Conservation (phyloP, 2,888 invertebrate genomes). For the Rhagonycha lutea region DNA sequence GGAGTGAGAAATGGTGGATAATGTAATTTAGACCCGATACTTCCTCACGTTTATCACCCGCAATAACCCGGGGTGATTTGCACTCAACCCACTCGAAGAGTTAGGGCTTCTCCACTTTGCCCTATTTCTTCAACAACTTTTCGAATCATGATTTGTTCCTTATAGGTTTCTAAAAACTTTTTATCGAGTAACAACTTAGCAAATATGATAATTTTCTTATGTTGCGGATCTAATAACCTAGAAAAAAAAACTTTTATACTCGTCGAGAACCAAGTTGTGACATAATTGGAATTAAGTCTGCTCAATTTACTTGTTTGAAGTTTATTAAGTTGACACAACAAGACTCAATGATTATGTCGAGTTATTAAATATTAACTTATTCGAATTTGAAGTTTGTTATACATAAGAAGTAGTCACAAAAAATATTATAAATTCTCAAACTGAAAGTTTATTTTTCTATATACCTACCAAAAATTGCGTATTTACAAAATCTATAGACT, state of each 20-base stretch:
- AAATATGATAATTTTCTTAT: conserved; percentile 16
- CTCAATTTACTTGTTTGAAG: background rate
- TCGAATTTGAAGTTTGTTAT: background rate
- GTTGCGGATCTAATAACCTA: background rate
- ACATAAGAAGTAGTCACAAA: background rate
- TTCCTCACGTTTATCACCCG: conserved; percentile 19
- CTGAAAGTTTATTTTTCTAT: too few relatives aligned
- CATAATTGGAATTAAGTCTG: background rate
- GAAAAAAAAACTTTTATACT: background rate
- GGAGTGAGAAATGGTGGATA: conserved; percentile 12
- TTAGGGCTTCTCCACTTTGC: conserved; percentile 12
- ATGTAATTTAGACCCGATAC: conserved; percentile 19
- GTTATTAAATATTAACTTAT: background rate
- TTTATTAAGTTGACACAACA: background rate
- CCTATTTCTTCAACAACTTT: conserved; percentile 19
- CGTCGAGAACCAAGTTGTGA: background rate
- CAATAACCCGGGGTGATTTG: conserved; percentile 13
- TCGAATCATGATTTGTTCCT: conserved; percentile 25
- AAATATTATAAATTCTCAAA: background rate
- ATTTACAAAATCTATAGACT: background rate
- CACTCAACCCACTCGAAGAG: conserved; percentile 15
- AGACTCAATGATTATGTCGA: background rate
- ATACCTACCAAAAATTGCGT: too few relatives aligned
- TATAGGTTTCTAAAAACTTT: conserved; percentile 13
- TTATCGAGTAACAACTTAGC: conserved; percentile 10